A percentile compares a stretch with the other conserved stretches of the same genome.
Conservation (phyloP, 2,797 vertebrate genomes). For the Sebastes trivittatus region DNA sequence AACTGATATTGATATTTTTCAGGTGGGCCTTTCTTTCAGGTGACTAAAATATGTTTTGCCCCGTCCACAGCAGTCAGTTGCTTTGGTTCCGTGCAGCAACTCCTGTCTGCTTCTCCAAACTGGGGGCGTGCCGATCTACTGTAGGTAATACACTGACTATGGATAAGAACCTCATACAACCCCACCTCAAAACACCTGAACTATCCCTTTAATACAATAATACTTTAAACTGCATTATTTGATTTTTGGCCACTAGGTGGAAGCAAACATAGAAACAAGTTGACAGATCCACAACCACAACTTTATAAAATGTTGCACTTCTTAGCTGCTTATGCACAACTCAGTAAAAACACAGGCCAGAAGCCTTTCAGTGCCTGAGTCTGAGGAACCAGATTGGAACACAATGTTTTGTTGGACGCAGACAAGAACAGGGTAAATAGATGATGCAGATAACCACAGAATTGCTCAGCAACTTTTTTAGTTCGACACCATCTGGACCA, state of each 20-base stretch:
- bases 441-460: slow-evolving; percentile 10
- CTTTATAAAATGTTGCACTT: background rate
- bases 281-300: background rate
- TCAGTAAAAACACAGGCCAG: background rate
- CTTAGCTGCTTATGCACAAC: background rate
- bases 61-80: no score
- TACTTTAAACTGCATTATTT: background rate
- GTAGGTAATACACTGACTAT: no score
- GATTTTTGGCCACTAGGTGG: background rate
- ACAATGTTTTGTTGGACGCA: slow-evolving; percentile 4
- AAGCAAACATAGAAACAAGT: background rate
- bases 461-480: slow-evolving; percentile 21
- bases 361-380: background rate
- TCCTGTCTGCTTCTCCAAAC: no score
- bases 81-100: no score
- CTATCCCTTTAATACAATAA: background rate
- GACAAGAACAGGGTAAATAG: slow-evolving; percentile 9
- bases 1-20: no score
- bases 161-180: no score
- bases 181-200: no score
- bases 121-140: no score
- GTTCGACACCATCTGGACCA: slow-evolving; percentile 34
- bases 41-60: rapidly evolving
- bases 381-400: background rate
- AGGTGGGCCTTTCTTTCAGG: no score